Base-by-base conservation (phyloP, 2,888 invertebrate species). In the Amitus sp. region DNA sequence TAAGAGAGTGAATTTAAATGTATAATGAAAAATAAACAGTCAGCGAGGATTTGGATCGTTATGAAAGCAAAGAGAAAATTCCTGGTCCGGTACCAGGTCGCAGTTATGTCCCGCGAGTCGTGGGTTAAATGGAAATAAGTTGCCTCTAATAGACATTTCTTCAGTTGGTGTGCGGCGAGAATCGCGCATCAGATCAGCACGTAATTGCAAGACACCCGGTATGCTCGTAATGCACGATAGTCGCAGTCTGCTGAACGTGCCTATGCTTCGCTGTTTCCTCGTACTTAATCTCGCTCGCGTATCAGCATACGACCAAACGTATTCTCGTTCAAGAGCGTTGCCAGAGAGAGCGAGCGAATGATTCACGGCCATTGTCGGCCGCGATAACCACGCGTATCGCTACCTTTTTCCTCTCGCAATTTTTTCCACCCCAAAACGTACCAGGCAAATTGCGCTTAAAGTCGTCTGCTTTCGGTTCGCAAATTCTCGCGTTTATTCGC, bases 231-330 rank as follows among this genome's bases (percentile, higher is more conserved):
- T 54, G 51, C 58, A 59, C 51, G 58, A 58, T 48, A 53, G 57
- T 61, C 39, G 47, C 39, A 53, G 53, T 42, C 49, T 59, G 53
- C 53, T 37, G 50, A 27, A 58, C 61, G 61, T 53, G 57, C 49
- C 61, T 56, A 46, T 55, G 50, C 61, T 13, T 42, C 55, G 48
- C 53, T 66, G 69, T 73, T 76, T 73, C 75, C 73, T 68, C 69
- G 75, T 73, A 74, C 75, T 75, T 75, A 76, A 76, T 75, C 76
- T 75, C 68, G 64, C 30, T 54, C 61, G 66, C 67, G 62, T 74
- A 76, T 76, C 75, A 68, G 68, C 65, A 46, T 50, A 54, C 57
- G 40, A 39, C 39, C 19, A 45, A 42, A 48, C 28, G 43, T 55
- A 54, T 34, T 34, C 34, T 34, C 34, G 34, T 34, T 13, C 34